Evolutionary conservation across 2,888 invertebrate genomes (phyloP).

Genomic region (Lycaena phlaeas): DNA sequence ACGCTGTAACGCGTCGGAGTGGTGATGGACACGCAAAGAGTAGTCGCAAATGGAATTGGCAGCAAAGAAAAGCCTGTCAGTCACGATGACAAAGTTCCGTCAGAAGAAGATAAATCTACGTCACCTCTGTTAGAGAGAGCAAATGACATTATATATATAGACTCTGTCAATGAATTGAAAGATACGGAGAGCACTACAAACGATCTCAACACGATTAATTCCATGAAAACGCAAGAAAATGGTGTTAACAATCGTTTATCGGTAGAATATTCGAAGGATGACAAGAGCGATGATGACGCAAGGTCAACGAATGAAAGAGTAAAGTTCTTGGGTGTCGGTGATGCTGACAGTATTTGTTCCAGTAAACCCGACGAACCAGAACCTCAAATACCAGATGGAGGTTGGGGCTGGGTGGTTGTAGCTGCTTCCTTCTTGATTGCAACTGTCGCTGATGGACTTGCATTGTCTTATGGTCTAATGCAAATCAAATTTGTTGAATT

Average conservation of each 20-base stretch:
- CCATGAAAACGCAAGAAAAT: slow-evolving; percentile 43
- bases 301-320: slow-evolving; percentile 62
- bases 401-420: slow-evolving; percentile 94
- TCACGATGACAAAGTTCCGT: slow-evolving; percentile 54
- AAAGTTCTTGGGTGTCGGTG: slow-evolving; percentile 67
- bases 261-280: slow-evolving; percentile 40
- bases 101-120: slow-evolving; percentile 66
- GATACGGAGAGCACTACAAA: slow-evolving; percentile 34
- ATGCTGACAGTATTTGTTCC: slow-evolving; percentile 64
- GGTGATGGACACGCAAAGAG: slow-evolving; percentile 63
- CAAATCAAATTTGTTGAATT: slow-evolving; percentile 84
- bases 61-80: slow-evolving; percentile 52
- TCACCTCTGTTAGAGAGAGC: slow-evolving; percentile 48
- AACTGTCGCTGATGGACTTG: slow-evolving; percentile 92
- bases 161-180: slow-evolving; percentile 37
- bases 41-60: slow-evolving; percentile 59
- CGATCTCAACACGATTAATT: slow-evolving; percentile 53
- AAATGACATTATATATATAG: slow-evolving; percentile 50
- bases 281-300: slow-evolving; percentile 51
- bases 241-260: slow-evolving; percentile 35
- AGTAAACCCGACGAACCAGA: slow-evolving; percentile 46
- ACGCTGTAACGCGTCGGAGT: slow-evolving; percentile 26
- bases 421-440: slow-evolving; percentile 88
- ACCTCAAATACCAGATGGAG: slow-evolving; percentile 85
- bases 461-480: slow-evolving; percentile 93